Percentiles rank a stretch among this genome's conserved stretches.
phyloP scores from a whole-genome alignment of 1,140 invertebrate genomes.

The Globodera ellingtonae region DNA sequence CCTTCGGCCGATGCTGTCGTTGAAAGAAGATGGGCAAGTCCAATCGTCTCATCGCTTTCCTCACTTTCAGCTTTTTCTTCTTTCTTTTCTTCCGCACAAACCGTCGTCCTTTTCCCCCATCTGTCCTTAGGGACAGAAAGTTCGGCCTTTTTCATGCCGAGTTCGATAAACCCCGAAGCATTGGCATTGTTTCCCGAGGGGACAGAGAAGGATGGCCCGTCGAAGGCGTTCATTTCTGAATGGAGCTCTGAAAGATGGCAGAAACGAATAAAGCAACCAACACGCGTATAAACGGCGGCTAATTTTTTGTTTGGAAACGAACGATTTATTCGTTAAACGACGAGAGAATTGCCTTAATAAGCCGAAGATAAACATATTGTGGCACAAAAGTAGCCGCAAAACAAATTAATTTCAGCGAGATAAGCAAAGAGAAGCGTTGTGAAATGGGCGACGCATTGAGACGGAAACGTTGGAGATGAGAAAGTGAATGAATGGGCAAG shows the following conservation, averaged over 20 bases:
- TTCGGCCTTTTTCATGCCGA: background rate
- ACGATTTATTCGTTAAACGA: no score
- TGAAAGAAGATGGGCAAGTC: background rate
- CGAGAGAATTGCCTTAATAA: no score
- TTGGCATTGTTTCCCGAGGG: background rate
- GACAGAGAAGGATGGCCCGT: background rate
- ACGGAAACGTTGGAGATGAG: background rate
- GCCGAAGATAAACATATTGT: no score
- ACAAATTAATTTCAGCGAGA: background rate
- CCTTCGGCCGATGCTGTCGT: background rate
- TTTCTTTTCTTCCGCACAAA: no score
- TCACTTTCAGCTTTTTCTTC: constrained; percentile 14
- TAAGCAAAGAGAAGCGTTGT: background rate
- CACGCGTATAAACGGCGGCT: no score
- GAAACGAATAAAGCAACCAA: background rate
- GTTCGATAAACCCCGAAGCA: background rate
- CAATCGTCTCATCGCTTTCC: background rate
- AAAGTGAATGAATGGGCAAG: background rate
- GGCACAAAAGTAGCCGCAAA: background rate
- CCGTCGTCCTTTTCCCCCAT: background rate
- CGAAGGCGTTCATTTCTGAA: background rate
- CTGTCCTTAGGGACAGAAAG: background rate
- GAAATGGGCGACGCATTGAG: background rate
- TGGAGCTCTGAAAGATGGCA: background rate
- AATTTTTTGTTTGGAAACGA: no score